Evolutionary conservation across 1,140 invertebrate genomes (phyloP).

Genomic region (Drosophila guanche): DNA sequence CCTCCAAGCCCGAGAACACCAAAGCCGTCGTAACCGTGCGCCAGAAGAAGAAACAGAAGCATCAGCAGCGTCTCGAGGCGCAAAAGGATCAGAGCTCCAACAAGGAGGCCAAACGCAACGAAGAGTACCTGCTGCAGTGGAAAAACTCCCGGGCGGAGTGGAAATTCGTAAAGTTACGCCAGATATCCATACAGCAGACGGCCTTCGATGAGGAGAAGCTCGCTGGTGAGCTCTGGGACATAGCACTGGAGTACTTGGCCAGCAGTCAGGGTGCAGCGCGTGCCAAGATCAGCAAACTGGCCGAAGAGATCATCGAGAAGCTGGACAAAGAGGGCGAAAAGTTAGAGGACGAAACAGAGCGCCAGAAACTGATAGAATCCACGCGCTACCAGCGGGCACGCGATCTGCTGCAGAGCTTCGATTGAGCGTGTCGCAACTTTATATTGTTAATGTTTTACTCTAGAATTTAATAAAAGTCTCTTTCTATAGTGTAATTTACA

Average conservation of each 20-base stretch:
- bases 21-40: conserved; percentile 72
- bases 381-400: conserved; percentile 85
- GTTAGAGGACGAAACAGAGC: conserved; percentile 65
- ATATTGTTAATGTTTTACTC: conserved; percentile 42
- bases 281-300: conserved; percentile 86
- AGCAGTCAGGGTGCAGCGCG: conserved; percentile 87
- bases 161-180: conserved; percentile 91
- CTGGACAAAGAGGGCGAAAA: conserved; percentile 85
- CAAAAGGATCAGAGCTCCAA: conserved; percentile 60
- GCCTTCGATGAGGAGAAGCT: conserved; percentile 86
- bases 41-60: conserved; percentile 78
- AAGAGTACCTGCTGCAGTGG: conserved; percentile 88
- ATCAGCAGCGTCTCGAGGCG: conserved; percentile 61
- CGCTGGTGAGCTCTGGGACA: conserved; percentile 86
- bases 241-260: conserved; percentile 89
- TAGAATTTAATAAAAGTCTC: conserved; percentile 27
- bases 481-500: conserved; percentile 40
- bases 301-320: conserved; percentile 87
- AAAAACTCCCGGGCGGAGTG: conserved; percentile 88
- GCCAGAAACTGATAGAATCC: conserved; percentile 78
- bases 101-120: conserved; percentile 82
- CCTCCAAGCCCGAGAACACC: conserved; percentile 70
- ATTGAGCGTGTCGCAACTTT: conserved; percentile 22
- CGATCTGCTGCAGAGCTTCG: conserved; percentile 84
- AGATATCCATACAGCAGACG: conserved; percentile 89